Percentiles rank a stretch among this genome's conserved stretches.
Evolutionary conservation across 1,140 invertebrate genomes (phyloP).

Genomic region (Pogonognathellus flavescens): DNA sequence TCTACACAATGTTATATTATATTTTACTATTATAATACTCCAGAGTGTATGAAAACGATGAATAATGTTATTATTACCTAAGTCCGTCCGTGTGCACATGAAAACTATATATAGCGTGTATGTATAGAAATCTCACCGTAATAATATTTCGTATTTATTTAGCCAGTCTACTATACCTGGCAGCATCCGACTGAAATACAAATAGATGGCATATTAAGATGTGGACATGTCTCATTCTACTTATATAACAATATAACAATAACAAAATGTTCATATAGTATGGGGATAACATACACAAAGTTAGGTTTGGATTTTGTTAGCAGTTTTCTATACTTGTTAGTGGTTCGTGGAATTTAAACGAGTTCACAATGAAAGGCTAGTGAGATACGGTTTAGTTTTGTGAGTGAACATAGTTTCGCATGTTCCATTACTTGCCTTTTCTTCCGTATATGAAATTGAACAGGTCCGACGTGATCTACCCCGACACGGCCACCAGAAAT

Average conservation of each 20-base stretch:
- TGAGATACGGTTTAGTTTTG: constrained; percentile 5
- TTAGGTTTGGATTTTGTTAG: background rate
- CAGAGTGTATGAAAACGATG: background rate
- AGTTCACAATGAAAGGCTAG: background rate
- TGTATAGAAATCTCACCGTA: background rate
- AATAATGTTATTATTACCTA: constrained; percentile 7
- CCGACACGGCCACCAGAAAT: constrained; percentile 30
- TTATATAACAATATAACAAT: background rate
- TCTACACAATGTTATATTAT: constrained; percentile 1
- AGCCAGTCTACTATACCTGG: background rate
- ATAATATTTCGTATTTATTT: background rate
- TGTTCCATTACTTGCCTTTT: constrained; percentile 17
- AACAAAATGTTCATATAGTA: constrained; percentile 1
- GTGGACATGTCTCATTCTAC: constrained; percentile 34
- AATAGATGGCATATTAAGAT: constrained; percentile 30
- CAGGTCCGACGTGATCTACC: constrained; percentile 39
- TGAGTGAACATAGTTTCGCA: constrained; percentile 27
- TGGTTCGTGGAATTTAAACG: background rate
- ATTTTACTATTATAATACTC: background rate
- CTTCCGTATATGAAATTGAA: constrained; percentile 34
- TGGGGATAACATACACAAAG: background rate
- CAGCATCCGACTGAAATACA: background rate
- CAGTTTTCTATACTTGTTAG: background rate
- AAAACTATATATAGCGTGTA: constrained; percentile 2
- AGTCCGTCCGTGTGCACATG: background rate